Percentiles rank a stretch among this genome's conserved stretches.
Conservation (phyloP, 2,888 invertebrate species). For the Zygaena filipendulae region DNA sequence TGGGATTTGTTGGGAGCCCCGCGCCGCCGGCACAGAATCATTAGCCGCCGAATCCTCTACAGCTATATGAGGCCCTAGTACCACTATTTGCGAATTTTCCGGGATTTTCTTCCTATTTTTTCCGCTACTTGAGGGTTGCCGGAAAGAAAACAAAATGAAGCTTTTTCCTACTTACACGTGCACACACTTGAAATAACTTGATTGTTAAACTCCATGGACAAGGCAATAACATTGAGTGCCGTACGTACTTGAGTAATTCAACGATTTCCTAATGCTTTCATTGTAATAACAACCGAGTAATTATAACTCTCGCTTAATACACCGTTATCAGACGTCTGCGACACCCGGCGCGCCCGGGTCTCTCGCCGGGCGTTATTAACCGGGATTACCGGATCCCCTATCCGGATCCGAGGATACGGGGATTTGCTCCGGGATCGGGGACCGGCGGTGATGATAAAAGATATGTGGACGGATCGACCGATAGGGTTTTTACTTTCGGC, state of each 20-base stretch:
- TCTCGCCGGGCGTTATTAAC: slow-evolving; percentile 54
- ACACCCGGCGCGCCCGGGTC: slow-evolving; percentile 31
- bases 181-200: no score
- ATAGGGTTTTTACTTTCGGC: slow-evolving; percentile 24
- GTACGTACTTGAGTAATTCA: background rate
- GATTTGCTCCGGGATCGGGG: slow-evolving; percentile 62
- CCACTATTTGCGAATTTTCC: slow-evolving; percentile 47
- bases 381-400: slow-evolving; percentile 62
- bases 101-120: slow-evolving; percentile 30
- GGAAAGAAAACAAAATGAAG: no score
- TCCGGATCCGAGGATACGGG: slow-evolving; percentile 57
- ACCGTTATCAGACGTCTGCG: slow-evolving; percentile 48
- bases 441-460: slow-evolving; percentile 62
- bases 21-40: slow-evolving; percentile 38
- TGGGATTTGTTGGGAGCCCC: slow-evolving; percentile 49
- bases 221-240: no score
- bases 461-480: slow-evolving; percentile 35
- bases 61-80: slow-evolving; percentile 37
- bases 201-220: no score
- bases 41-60: slow-evolving; percentile 51
- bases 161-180: no score
- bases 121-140: no score
- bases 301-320: slow-evolving; percentile 55
- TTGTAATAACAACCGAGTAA: slow-evolving; percentile 40
- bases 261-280: slow-evolving; percentile 14